Conservation (phyloP, 1,140 invertebrate species). For the Drosophila nigromelanica region DNA sequence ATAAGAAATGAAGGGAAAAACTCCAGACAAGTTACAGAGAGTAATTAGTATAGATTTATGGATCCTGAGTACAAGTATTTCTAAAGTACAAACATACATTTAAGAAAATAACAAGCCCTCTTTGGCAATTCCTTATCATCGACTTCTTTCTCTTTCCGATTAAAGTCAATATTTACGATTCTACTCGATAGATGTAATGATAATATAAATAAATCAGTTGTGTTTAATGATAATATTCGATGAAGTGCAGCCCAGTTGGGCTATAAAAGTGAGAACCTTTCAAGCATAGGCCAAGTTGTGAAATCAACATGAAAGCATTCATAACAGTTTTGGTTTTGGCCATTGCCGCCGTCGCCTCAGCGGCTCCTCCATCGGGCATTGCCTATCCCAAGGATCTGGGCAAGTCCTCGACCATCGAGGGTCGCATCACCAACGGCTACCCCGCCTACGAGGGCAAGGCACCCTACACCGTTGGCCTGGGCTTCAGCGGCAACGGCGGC, state of each 20-base stretch:
- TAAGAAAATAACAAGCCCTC: too few relatives aligned
- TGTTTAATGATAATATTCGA: too few relatives aligned
- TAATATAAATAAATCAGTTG: too few relatives aligned
- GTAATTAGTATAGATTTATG: too few relatives aligned
- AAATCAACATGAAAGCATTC: slow-evolving; percentile 47
- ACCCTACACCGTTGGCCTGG: slow-evolving; percentile 84
- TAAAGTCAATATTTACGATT: too few relatives aligned
- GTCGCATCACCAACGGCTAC: slow-evolving; percentile 68
- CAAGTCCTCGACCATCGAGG: slow-evolving; percentile 26
- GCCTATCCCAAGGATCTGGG: slow-evolving; percentile 40
- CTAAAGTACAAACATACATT: too few relatives aligned
- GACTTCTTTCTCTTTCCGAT: too few relatives aligned
- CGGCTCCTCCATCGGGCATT: slow-evolving; percentile 11
- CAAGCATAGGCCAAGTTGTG: slow-evolving; percentile 4
- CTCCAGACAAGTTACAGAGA: too few relatives aligned
- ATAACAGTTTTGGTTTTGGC: slow-evolving; percentile 38
- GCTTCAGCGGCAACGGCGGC: slow-evolving; percentile 78
- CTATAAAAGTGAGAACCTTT: slow-evolving; percentile 13
- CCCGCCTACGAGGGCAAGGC: slow-evolving; percentile 80
- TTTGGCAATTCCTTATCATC: too few relatives aligned
- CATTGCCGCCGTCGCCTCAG: slow-evolving; percentile 29
- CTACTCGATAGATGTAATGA: too few relatives aligned
- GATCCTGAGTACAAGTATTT: too few relatives aligned
- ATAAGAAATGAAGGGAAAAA: too few relatives aligned
- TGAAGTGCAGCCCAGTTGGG: not conserved